Evolutionary conservation across 1,140 invertebrate genomes (phyloP).

Genomic region (Platyscapa corneri): DNA sequence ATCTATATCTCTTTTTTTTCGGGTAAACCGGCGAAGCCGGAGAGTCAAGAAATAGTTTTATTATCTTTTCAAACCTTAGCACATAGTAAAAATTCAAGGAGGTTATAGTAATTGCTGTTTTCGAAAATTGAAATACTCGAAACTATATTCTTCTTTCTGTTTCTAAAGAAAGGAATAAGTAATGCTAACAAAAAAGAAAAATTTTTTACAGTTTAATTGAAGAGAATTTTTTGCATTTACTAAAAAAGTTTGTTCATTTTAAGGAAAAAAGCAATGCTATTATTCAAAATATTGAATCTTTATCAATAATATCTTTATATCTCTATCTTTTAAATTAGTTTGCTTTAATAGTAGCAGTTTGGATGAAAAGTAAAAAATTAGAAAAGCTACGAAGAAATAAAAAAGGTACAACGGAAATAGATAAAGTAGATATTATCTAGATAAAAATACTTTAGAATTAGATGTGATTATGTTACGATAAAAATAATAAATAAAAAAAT

Average conservation of each 20-base stretch:
- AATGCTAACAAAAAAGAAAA: neutral
- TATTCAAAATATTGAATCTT: neutral
- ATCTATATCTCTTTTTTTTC: no score
- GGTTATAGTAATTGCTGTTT: neutral
- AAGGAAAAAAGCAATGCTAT: neutral
- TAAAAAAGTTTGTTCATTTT: neutral
- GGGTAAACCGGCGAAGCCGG: constrained; percentile 21
- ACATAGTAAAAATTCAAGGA: neutral
- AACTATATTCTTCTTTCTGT: neutral
- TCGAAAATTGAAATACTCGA: neutral
- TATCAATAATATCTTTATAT: no score
- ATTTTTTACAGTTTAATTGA: constrained; percentile 40
- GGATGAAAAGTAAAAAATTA: no score
- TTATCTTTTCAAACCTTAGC: constrained; percentile 17
- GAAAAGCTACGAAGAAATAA: no score
- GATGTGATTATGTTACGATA: no score
- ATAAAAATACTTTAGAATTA: no score
- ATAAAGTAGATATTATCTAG: no score
- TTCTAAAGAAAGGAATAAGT: neutral
- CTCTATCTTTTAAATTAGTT: no score
- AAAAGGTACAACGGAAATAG: no score
- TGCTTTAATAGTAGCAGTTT: no score
- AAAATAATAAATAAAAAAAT: no score
- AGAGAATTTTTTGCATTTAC: neutral
- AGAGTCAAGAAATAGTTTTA: constrained; percentile 46